phyloP scores from a whole-genome alignment of 2,888 invertebrate genomes.

The Watsonalla binaria region DNA sequence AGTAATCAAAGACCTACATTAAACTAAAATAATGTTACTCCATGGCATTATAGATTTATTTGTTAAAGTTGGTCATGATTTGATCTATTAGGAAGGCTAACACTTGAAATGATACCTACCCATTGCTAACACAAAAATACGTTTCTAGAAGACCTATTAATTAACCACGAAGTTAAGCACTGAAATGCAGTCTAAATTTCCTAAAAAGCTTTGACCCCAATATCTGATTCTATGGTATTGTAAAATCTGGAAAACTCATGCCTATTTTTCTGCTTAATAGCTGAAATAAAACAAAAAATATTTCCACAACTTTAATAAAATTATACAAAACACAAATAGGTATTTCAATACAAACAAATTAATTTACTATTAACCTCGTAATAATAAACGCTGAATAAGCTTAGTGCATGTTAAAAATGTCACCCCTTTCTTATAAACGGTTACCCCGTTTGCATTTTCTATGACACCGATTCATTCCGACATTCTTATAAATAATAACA shows the following conservation, averaged over 20 bases:
- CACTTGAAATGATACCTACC: neutral
- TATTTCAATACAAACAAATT: neutral
- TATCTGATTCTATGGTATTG: too few relatives aligned
- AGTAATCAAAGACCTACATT: constrained; percentile 20
- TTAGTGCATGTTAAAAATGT: too few relatives aligned
- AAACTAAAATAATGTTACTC: constrained; percentile 29
- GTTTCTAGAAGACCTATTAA: too few relatives aligned
- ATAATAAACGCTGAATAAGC: neutral
- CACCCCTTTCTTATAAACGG: too few relatives aligned
- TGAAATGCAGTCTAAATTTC: too few relatives aligned
- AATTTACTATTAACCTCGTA: neutral
- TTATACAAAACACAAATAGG: constrained; percentile 17
- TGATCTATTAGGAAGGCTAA: neutral
- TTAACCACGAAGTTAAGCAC: too few relatives aligned
- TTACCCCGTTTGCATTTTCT: too few relatives aligned
- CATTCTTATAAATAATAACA: too few relatives aligned
- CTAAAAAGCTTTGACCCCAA: too few relatives aligned
- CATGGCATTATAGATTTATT: constrained; percentile 28
- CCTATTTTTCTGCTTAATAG: too few relatives aligned
- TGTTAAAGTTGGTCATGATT: constrained; percentile 4
- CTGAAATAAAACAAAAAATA: constrained; percentile 6
- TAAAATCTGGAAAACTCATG: too few relatives aligned
- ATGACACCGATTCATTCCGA: too few relatives aligned
- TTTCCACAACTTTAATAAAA: constrained; percentile 9
- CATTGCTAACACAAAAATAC: neutral